These are phyloP conservation scores for Crotophaga sulcirostris DNA, from an alignment of 2,113 vertebrate genomes.

Conservation along the genomic window DNA sequence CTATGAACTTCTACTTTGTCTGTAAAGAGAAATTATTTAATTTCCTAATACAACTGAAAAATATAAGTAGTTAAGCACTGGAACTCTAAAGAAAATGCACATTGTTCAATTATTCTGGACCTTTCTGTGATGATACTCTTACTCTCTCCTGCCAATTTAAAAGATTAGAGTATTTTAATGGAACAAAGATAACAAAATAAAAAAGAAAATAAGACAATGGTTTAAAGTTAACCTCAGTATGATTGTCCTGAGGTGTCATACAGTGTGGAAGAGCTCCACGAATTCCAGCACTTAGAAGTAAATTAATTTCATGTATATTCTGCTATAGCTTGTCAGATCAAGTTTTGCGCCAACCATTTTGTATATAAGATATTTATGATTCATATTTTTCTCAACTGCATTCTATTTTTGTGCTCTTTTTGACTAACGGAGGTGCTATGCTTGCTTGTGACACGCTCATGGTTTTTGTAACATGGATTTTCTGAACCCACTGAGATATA, in stretches of 20 bases:
- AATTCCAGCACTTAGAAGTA: not conserved
- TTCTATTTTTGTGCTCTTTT: not conserved
- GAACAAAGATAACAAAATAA: not conserved
- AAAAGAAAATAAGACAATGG: not conserved
- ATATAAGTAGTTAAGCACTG: not conserved
- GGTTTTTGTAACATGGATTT: not conserved
- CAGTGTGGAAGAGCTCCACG: not conserved
- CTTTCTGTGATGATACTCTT: not conserved
- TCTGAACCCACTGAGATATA: not conserved
- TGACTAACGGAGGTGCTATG: not conserved
- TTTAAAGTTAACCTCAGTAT: not conserved
- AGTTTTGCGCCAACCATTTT: not conserved
- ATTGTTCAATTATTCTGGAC: not conserved
- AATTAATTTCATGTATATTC: not conserved
- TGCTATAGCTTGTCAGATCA: not conserved
- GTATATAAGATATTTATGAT: rapidly evolving
- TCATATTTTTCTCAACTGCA: not conserved
- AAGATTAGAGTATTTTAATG: not conserved
- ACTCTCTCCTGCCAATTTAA: not conserved
- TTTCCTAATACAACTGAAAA: not conserved
- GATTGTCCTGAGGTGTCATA: not conserved
- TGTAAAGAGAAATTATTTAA: not conserved
- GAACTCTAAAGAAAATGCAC: not conserved
- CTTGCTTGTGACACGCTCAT: not conserved
- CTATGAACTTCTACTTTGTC: not conserved